Evolutionary conservation across 1,140 invertebrate species (phyloP), one percentile per base, ranked within the genome.

Genomic region (Zaprionus nigranus): DNA sequence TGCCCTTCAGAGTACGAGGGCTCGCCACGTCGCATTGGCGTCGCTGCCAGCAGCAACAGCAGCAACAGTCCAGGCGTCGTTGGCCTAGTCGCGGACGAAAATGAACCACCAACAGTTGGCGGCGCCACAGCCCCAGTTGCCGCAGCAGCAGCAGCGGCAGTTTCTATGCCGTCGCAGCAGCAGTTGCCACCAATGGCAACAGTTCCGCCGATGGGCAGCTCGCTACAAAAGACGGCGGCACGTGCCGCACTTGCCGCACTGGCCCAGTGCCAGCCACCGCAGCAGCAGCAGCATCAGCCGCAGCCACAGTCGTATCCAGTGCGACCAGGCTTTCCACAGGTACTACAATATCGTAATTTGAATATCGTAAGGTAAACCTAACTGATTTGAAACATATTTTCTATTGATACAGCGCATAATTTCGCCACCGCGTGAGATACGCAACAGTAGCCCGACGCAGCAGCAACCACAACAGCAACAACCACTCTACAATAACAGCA

Each of bases 21-120:
- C 49, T 98, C 97, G 46, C 98, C 97, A 13, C 94, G 97, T 75
- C 94, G 97, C 81, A 98, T 98, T 92, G 97, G 97, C 17, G 74
- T 61, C 2, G 38, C 79, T 53, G 79, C 71, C 53, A 82, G 43
- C 69, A 72, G 65, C 66, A 69, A 69, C 26, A 51, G 49, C 36
- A 51, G 49, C 51, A 83, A 63, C 57, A 69, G 69, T 68, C 53
- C 73, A 15, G 63, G 64, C 54, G 43, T 58, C 15, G 43, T 58
- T 15, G 51, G 34, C 17, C 51, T 64, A 17, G 53, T 70, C 56
- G 60, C 79, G 79, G 84, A 84, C 81, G 84, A 87, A 83, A 78
- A 28, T 53, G 83, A 88, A 78, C 81, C 81, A 88, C 77, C 83
- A 76, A 54, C 67, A 71, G 40, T 59, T 75, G 72, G 53, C 34